These are phyloP conservation scores for Andrena praecox DNA, from an alignment of 2,888 invertebrate species.

Conservation along the genomic window DNA sequence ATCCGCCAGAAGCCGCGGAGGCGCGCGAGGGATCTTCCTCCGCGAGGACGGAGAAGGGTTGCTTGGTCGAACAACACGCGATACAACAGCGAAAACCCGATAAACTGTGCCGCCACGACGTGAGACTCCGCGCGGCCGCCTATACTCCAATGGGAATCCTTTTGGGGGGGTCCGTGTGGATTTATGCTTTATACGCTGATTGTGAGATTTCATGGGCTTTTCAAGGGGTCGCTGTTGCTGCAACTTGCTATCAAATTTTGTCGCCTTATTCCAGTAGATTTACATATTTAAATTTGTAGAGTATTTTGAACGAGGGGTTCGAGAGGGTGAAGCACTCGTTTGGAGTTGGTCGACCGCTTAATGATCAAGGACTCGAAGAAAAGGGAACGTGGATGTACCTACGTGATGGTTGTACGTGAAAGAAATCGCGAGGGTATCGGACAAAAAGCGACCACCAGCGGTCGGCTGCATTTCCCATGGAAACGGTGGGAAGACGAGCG, in stretches of 20 bases:
- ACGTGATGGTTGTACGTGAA: conserved; percentile 11
- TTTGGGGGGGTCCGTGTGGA: neutral
- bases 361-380: neutral
- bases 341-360: too few species aligned
- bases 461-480: conserved; percentile 43
- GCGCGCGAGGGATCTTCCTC: conserved; percentile 12
- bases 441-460: conserved; percentile 21
- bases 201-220: too few species aligned
- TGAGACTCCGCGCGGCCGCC: conserved; percentile 4
- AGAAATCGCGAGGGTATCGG: conserved; percentile 14
- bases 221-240: too few species aligned
- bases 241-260: too few species aligned
- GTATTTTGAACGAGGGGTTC: neutral
- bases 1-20: conserved; percentile 24
- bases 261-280: too few species aligned
- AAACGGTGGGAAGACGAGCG: conserved; percentile 42
- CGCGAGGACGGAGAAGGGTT: neutral
- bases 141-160: conserved; percentile 24
- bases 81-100: conserved; percentile 15
- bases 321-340: neutral
- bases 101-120: conserved; percentile 6
- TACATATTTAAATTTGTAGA: too few species aligned
- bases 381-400: neutral
- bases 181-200: too few species aligned
- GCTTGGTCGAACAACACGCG: conserved; percentile 4